Evolutionary conservation across 2,888 invertebrate species (phyloP).

Genomic region (Ochlodes sylvanus): DNA sequence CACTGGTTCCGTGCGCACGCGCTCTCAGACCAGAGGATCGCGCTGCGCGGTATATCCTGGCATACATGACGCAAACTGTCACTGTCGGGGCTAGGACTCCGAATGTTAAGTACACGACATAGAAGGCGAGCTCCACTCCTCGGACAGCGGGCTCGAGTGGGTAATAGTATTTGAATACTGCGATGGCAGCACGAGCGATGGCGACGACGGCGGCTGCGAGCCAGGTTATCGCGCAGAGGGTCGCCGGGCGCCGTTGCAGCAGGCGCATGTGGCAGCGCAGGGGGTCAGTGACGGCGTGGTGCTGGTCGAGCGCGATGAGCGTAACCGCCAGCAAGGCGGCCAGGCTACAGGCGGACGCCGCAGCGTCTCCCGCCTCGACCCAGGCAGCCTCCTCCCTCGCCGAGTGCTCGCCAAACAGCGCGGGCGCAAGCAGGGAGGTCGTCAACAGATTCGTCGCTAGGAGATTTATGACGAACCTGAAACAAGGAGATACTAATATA

Average conservation of each 20-base stretch:
- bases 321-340: conserved; percentile 72
- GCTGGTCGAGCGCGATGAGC: conserved; percentile 82
- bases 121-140: conserved; percentile 68
- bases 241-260: conserved; percentile 73
- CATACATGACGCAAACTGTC: conserved; percentile 90
- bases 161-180: conserved; percentile 63
- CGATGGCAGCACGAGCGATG: conserved; percentile 65
- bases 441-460: conserved; percentile 79
- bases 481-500: conserved; percentile 58
- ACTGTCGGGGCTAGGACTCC: conserved; percentile 79
- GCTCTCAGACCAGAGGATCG: conserved; percentile 86
- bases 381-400: conserved; percentile 87
- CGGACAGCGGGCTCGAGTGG: conserved; percentile 62
- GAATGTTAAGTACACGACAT: conserved; percentile 69
- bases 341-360: conserved; percentile 69
- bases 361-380: conserved; percentile 82
- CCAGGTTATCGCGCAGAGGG: conserved; percentile 83
- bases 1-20: conserved; percentile 77
- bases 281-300: conserved; percentile 82
- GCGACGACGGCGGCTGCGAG: conserved; percentile 74
- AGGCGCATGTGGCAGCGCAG: conserved; percentile 80
- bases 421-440: conserved; percentile 79
- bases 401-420: conserved; percentile 83
- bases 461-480: conserved; percentile 87
- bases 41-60: conserved; percentile 90